Base-by-base conservation (phyloP, 2,888 invertebrate genomes). In the Drosophila atripex region DNA sequence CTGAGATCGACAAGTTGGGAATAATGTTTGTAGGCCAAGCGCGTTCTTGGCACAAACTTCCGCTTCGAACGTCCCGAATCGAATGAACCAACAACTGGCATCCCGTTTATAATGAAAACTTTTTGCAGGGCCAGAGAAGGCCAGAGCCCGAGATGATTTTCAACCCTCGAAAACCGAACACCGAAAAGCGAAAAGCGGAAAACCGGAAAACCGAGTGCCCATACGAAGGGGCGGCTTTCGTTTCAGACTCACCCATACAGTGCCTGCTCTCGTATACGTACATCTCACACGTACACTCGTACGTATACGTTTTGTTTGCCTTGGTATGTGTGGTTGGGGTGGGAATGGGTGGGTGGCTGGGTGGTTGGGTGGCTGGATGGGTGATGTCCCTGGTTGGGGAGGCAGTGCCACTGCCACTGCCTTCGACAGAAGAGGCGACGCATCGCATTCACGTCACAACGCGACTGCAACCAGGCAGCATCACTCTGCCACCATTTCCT, bases 71-170 rank as follows among this genome's bases (percentile, higher is more conserved):
- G 90, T 86, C 86, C 79, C 82, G 82, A 85, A 88, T 84, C 84
- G 90, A 90, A 90, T 90, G 90, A 89, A 78, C 88, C 79, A 86
- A 88, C 88, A 83, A 88, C 76, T 79, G 88, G 73, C 88, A 88
- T 84, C 77, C 59, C 90, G 89, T 88, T 89, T 76, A 90, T 78
- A 85, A 90, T 80, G 90, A 90, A 90, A 90, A 89, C 90, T 84
- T 85, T 84, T 84, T 70, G 74, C 79, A 66, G 68, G 65, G 69
- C 59, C 47, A 52, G 50, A 66, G 63, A 47, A 45, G 30, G 54
- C 60, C 56, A 46, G 41, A 18, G 46, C 45, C 55, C 28, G 38
- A 21, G 72, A 61, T 61, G 75, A 72, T 79, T 86, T 86, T 73
- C 89, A 88, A 89, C 89, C 89, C 88, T 80, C 78, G 76, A 76